phyloP scores from a whole-genome alignment of 2,113 vertebrate genomes.

The Otis tarda region DNA sequence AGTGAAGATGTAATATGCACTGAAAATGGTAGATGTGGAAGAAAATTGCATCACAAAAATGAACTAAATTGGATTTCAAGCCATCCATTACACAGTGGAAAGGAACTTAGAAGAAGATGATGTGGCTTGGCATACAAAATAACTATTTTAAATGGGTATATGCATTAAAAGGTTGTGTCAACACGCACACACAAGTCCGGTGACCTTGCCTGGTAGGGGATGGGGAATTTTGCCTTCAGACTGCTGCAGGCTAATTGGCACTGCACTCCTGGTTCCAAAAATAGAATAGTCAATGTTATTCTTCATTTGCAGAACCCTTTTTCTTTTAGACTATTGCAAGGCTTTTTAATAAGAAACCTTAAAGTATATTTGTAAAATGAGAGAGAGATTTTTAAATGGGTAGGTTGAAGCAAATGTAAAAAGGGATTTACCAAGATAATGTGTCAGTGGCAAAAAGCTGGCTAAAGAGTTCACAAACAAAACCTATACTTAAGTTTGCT shows the following conservation, averaged over 20 bases:
- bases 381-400: neutral
- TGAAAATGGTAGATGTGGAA: slow-evolving; percentile 12
- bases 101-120: slow-evolving; percentile 19
- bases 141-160: slow-evolving; percentile 3
- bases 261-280: neutral
- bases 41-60: slow-evolving; percentile 15
- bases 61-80: slow-evolving; percentile 40
- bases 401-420: neutral
- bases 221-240: neutral
- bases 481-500: neutral
- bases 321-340: neutral
- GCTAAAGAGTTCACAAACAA: neutral
- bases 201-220: neutral
- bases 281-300: neutral
- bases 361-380: neutral
- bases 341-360: neutral
- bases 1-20: neutral
- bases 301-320: neutral
- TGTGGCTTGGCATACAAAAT: neutral
- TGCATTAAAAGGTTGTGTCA: slow-evolving; percentile 26
- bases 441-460: neutral
- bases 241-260: slow-evolving; percentile 4
- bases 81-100: neutral
- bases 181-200: neutral
- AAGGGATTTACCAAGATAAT: neutral